Conservation (phyloP, 2,888 invertebrate genomes). For the Buathra laborator region DNA sequence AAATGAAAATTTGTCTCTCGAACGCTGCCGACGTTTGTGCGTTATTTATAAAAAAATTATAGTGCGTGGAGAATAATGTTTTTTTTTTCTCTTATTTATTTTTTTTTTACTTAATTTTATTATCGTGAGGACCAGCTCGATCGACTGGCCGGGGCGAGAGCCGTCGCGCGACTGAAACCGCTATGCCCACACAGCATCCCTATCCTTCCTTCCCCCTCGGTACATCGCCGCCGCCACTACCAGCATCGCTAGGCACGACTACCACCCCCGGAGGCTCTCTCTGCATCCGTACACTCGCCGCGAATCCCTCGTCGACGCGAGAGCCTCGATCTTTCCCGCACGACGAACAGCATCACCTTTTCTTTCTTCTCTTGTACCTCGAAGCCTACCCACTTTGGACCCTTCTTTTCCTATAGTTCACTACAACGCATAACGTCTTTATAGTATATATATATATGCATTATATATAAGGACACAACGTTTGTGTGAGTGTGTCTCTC, state of each 20-base stretch:
- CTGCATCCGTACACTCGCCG: constrained; percentile 19
- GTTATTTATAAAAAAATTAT: neutral
- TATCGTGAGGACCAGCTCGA: constrained; percentile 72
- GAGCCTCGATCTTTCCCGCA: constrained; percentile 51
- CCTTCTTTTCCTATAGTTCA: constrained; percentile 43
- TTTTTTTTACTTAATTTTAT: neutral
- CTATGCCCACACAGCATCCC: constrained; percentile 79
- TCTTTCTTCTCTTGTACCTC: constrained; percentile 45
- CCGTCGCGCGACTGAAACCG: constrained; percentile 82
- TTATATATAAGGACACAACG: constrained; percentile 6
- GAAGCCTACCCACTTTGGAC: constrained; percentile 67
- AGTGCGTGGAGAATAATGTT: neutral
- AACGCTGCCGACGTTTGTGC: neutral
- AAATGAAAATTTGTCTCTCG: neutral
- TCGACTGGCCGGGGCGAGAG: constrained; percentile 81
- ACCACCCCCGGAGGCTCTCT: constrained; percentile 63
- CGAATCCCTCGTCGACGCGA: constrained; percentile 53
- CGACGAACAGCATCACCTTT: constrained; percentile 40
- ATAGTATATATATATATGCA: neutral
- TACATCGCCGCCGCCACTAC: constrained; percentile 53
- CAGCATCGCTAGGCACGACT: constrained; percentile 58
- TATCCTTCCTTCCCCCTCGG: constrained; percentile 70
- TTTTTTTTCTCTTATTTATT: constrained; percentile 21
- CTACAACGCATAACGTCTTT: constrained; percentile 26
- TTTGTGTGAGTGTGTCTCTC: constrained; percentile 19